Percentiles rank a stretch among this genome's conserved stretches.
These are phyloP conservation scores for Oreochromis grahami DNA, from an alignment of 2,797 vertebrate genomes.

Conservation along the genomic window DNA sequence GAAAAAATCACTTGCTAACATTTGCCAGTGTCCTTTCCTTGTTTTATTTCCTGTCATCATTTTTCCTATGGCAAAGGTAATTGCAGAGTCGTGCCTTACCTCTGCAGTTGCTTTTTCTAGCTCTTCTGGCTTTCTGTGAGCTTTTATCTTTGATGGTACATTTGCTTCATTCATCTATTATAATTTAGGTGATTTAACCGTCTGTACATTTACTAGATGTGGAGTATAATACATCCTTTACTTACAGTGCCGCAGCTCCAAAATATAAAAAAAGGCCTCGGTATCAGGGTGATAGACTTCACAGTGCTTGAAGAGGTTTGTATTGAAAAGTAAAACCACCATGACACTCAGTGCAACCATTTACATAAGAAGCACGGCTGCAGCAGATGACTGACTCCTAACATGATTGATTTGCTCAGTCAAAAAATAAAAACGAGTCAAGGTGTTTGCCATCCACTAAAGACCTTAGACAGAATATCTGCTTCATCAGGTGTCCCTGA, in stretches of 20 bases:
- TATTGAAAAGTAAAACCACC: conserved; percentile 71
- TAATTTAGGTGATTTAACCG: conserved; percentile 21
- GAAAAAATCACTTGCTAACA: neutral
- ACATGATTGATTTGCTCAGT: conserved; percentile 82
- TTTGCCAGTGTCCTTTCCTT: neutral
- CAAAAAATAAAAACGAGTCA: conserved; percentile 73
- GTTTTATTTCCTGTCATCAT: neutral
- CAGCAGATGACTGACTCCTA: conserved; percentile 85
- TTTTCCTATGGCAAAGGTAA: neutral
- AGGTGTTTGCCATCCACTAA: conserved; percentile 67
- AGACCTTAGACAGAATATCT: conserved; percentile 39
- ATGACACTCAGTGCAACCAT: conserved; percentile 81
- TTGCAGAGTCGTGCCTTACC: neutral
- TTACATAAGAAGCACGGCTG: conserved; percentile 90
- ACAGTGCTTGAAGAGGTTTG: conserved; percentile 53
- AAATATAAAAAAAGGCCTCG: conserved; percentile 47
- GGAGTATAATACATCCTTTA: conserved; percentile 5
- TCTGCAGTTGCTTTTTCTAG: neutral
- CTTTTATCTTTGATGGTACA: neutral
- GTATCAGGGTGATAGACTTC: conserved; percentile 72
- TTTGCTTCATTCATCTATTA: conserved; percentile 13
- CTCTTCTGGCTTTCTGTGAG: conserved; percentile 1
- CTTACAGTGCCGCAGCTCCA: conserved; percentile 44
- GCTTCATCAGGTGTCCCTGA: conserved; percentile 51
- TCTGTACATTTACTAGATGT: conserved; percentile 22